Base-by-base conservation (phyloP, 2,797 vertebrate species). In the Melanotaenia boesemani region DNA sequence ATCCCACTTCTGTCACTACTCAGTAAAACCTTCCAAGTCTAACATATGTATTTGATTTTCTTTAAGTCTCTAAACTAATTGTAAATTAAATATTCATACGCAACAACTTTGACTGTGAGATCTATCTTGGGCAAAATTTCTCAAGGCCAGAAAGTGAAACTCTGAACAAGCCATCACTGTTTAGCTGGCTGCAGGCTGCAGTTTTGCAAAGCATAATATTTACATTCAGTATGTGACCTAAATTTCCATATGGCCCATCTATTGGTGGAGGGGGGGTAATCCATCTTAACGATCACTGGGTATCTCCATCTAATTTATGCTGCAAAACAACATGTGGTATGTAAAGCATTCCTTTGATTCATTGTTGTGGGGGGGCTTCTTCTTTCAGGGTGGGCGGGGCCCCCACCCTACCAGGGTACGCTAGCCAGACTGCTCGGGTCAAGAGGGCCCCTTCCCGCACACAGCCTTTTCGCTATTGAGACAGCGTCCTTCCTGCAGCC, bases 321-420 rank as follows among this genome's bases (percentile, higher is more conserved):
- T 18, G 34, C 77, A 86, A 89, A 92, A 92, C 91, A 93, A 90
- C 90, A 93, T 86, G 89, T 92, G 91, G 87, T 86, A 88, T 87
- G 88, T 88, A 82, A 89, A 92, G 86, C 80, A 91, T 90, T 67
- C 77, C 89, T 91, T 90, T 93, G 90, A 93, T 92, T 89, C 61
- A 86, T 91, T 92, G 90, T 92, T 80, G 73, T 36, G 59, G 48
- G 52, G 52, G 65, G 56, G 63, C 77, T 77, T 85, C 73, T 77
- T 76, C 60, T 77, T 81, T 80, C 78, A 68, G 73, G 50, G 74
- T 63, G 52, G 70, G 71, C 4, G 28, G 81, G 74, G 58, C 65
- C 85, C 82, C 67, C 54, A 24, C 78, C 6, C 63, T 11, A 10
- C 18, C 41, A 0, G 73, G 78, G 72, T 69, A 79, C 79, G 74